Evolutionary conservation across 2,113 vertebrate genomes (phyloP), one percentile per base, ranked within the genome.

Genomic region (Probosciger aterrimus): DNA sequence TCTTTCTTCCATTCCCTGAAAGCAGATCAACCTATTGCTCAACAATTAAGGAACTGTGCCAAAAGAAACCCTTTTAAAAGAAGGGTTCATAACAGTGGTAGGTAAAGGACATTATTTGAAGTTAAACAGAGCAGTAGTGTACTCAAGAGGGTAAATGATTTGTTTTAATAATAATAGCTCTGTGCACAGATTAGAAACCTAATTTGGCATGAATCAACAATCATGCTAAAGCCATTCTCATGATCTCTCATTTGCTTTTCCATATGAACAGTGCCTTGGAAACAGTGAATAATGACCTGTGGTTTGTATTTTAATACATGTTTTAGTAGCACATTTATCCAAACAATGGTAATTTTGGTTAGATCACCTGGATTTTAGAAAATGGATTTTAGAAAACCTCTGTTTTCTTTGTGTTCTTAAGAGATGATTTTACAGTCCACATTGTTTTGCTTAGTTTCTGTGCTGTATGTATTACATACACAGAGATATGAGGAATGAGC

Each of bases 141-240:
- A 46, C 74, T 84, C 84, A 44, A 87, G 78, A 76, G 73, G 46
- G 68, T 63, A 88, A 90, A 91, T 82, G 1, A 87, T 91, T 90
- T 95, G 37, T 82, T 96, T 95, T 94, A 95, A 91, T 95, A 91
- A 85, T 90, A 85, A 82, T 88, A 86, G 65, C n/a, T 52, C 70
- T 86, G 83, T 8, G 17, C 18, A 73, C 7, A 84, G 86, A 96
- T 89, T 95, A 90, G 69, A 96, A 93, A 95, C 37, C 63, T 94
- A 87, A 94, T 95, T 95, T 92, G 82, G 37, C 68, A 85, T 73
- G 88, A 88, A 95, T 85, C 75, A 79, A 80, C 75, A 92, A 59
- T 85, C 76, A 89, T 92, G 39, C 15, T 84, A 77, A 94, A 95
- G 86, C 57, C 70, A 76, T 70, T 80, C 80, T 80, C 47, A 76